Evolutionary conservation across 2,797 vertebrate genomes (phyloP).

Genomic region (Triplophysa bombifrons): DNA sequence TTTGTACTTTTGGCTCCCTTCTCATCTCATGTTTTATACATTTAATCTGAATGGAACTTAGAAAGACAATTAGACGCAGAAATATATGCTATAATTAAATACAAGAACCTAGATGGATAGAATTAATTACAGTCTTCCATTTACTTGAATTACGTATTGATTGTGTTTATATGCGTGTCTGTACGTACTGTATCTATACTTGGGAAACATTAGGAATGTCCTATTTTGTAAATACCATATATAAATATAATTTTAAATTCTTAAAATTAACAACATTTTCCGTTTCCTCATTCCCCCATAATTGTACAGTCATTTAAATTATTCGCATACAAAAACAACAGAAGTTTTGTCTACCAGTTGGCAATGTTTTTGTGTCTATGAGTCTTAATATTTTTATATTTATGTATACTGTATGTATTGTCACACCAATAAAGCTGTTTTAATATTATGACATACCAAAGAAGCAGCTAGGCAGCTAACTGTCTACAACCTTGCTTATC

Average conservation of each 20-base stretch:
- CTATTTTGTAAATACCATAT: background rate
- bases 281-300: background rate
- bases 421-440: background rate
- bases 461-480: background rate
- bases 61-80: background rate
- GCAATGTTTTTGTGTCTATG: background rate
- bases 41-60: background rate
- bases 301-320: background rate
- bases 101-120: background rate
- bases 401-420: background rate
- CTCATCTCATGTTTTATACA: conserved; percentile 9
- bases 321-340: background rate
- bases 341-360: too few relatives aligned
- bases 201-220: background rate
- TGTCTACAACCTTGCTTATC: conserved; percentile 9
- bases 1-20: background rate
- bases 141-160: background rate
- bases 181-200: background rate
- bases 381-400: background rate
- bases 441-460: background rate
- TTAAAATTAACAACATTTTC: too few relatives aligned
- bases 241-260: background rate
- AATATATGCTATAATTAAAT: background rate
- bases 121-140: background rate
- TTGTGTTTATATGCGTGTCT: background rate